phyloP scores from a whole-genome alignment of 2,888 invertebrate genomes.

The Glyphotaelius pellucidus region DNA sequence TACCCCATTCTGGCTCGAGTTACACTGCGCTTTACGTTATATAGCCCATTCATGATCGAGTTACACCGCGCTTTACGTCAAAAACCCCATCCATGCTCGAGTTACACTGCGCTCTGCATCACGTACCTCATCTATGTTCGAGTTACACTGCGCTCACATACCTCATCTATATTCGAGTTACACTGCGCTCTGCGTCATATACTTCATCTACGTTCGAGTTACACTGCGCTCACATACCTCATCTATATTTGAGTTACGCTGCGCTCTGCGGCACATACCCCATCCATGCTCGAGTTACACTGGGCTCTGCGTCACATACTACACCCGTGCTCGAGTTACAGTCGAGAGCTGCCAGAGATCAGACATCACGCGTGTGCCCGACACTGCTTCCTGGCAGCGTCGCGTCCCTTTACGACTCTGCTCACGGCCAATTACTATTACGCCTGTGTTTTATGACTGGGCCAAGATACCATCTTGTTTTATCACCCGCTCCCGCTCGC shows the following conservation, averaged over 20 bases:
- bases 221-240: not conserved
- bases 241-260: too few species aligned
- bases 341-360: not conserved
- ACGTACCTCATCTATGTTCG: not conserved
- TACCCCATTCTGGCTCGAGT: not conserved
- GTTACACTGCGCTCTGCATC: not conserved
- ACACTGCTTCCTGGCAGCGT: not conserved
- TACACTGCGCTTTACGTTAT: not conserved
- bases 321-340: not conserved
- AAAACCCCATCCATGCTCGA: too few species aligned
- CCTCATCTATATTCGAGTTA: too few species aligned
- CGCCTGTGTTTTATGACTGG: constrained; percentile 55
- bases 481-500: constrained; percentile 40
- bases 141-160: not conserved
- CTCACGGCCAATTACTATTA: constrained; percentile 60
- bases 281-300: not conserved
- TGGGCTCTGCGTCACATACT: not conserved
- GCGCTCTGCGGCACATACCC: too few species aligned
- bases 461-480: constrained; percentile 56
- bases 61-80: not conserved
- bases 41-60: not conserved
- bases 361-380: not conserved
- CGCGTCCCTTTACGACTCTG: constrained; percentile 51
- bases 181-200: not conserved
- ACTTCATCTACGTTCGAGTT: not conserved